Evolutionary conservation across 2,888 invertebrate genomes (phyloP).

Genomic region (Actias luna): DNA sequence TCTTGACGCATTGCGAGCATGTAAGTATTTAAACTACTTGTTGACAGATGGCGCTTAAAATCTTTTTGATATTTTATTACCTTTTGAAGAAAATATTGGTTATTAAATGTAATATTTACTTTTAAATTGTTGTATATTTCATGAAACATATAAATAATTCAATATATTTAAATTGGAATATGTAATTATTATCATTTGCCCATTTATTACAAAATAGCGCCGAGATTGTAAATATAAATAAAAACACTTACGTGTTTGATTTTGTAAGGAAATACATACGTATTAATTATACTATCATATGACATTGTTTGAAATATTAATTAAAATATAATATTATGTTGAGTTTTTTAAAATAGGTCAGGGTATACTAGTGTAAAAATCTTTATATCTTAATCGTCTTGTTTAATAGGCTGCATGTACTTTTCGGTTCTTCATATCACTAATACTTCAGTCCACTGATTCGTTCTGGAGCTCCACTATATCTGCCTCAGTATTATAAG

Average conservation of each 20-base stretch:
- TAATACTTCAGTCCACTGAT: too few species aligned
- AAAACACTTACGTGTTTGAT: too few species aligned
- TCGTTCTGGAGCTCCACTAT: too few species aligned
- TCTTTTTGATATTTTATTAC: neutral
- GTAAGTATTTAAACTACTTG: slow-evolving; percentile 70
- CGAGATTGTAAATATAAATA: neutral
- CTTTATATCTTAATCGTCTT: too few species aligned
- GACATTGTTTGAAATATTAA: neutral
- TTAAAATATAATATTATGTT: neutral
- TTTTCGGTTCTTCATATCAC: too few species aligned
- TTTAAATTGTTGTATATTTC: neutral
- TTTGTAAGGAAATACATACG: neutral
- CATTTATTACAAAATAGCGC: neutral
- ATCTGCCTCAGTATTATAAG: too few species aligned
- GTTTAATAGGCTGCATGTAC: too few species aligned
- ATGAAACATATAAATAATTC: neutral
- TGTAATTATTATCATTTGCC: neutral
- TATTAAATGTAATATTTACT: neutral
- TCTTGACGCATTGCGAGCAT: slow-evolving; percentile 75
- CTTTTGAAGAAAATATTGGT: neutral
- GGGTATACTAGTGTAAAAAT: neutral
- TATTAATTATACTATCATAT: neutral
- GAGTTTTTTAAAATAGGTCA: neutral
- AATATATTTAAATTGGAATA: neutral
- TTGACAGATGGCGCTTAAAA: slow-evolving; percentile 51